Conservation (phyloP, 2,888 invertebrate species). For the Xestia c-nigrum region DNA sequence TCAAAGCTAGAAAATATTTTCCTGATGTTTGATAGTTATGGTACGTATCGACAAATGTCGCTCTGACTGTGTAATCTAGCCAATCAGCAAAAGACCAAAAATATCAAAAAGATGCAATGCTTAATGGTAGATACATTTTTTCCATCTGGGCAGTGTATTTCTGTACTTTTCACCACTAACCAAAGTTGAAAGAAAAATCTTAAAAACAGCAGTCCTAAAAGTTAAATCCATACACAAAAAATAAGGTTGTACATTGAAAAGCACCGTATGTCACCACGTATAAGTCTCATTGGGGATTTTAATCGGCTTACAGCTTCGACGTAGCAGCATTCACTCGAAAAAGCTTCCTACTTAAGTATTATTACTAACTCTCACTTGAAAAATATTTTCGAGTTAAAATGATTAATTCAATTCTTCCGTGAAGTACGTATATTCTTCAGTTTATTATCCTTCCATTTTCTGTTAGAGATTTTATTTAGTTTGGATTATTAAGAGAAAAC, state of each 20-base stretch:
- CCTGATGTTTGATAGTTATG: neutral
- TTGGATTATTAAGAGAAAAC: neutral
- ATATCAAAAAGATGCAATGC: neutral
- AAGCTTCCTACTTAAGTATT: constrained; percentile 79
- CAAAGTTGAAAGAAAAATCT: neutral
- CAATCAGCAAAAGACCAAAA: neutral
- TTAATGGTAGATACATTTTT: no score
- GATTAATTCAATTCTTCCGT: constrained; percentile 25
- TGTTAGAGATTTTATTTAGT: neutral
- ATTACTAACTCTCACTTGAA: constrained; percentile 72
- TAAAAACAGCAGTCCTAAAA: neutral
- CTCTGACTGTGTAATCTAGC: neutral
- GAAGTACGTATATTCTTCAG: neutral
- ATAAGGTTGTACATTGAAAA: constrained; percentile 18
- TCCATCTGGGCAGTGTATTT: neutral
- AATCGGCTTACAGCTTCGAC: constrained; percentile 86
- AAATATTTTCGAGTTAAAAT: constrained; percentile 66
- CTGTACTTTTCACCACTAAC: neutral
- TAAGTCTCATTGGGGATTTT: constrained; percentile 83
- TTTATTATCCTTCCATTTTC: neutral
- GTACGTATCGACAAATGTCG: neutral
- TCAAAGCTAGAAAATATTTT: neutral
- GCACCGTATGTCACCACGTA: constrained; percentile 64
- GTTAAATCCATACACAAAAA: neutral
- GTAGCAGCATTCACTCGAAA: constrained; percentile 81